phyloP scores from a whole-genome alignment of 2,888 invertebrate species.

The Invenusta paracnida region DNA sequence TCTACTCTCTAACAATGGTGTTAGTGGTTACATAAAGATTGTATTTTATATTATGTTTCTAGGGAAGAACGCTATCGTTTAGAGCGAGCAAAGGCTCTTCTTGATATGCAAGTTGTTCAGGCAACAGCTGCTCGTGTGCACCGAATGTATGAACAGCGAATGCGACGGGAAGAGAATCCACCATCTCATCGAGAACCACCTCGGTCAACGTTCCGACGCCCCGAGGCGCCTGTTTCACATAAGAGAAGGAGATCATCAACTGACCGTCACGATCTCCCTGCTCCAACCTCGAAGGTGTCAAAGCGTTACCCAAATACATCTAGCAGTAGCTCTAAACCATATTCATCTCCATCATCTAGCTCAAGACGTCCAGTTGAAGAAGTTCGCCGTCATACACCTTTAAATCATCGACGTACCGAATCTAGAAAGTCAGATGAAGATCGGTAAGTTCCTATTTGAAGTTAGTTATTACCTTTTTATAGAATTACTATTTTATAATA shows the following conservation, averaged over 20 bases:
- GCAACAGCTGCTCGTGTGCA: neutral
- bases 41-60: no score
- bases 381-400: no score
- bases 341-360: neutral
- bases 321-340: neutral
- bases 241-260: neutral
- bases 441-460: no score
- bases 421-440: no score
- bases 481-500: no score
- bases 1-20: no score
- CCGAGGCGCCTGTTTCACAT: neutral
- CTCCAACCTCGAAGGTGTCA: neutral
- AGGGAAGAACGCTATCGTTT: neutral
- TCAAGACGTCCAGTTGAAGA: no score
- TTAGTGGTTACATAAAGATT: no score
- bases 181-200: neutral
- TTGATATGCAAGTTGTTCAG: neutral
- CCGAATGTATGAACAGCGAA: neutral
- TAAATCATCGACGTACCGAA: no score
- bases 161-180: neutral
- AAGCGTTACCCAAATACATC: neutral
- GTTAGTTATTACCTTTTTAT: no score
- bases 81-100: neutral
- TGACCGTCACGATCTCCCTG: neutral
- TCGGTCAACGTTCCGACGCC: neutral